Evolutionary conservation across 2,797 vertebrate species (phyloP), one percentile per base, ranked within the genome.

Genomic region (Avahi laniger): DNA sequence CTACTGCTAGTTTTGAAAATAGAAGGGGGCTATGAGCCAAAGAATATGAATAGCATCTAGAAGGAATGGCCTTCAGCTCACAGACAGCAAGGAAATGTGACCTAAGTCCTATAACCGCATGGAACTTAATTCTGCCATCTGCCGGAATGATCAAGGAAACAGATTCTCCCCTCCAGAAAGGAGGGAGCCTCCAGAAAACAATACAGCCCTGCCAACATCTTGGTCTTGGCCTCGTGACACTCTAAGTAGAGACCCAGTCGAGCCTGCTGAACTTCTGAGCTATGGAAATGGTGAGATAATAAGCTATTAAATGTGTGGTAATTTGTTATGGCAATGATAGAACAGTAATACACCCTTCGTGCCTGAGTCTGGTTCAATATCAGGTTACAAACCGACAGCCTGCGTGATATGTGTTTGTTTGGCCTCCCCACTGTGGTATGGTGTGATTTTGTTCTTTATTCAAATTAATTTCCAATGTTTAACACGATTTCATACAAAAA

Each of bases 1-100:
- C 35, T 6, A 80, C 15, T 73, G 35, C 17, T 92, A 90, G 24
- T 86, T 95, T 96, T 92, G 59, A 76, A 96, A 95, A 82, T 10
- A 61, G 33, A 91, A 89, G 2, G 7, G 7, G 38, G 7, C 30
- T n/a, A 41, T 90, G 69, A 61, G 35, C 5, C 15, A 91, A 65
- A 91, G 33, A 70, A 59, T 80, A 24, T 17, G 26, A 18, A 35
- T 59, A 6, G 24, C 18, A n/a, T 72, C 54, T n/a, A 81, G 61
- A 86, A 89, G 46, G 4, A 83, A 46, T 83, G 28, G 38, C 8
- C 54, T 41, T 89, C 30, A 43, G 38, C 8, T 65, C 24, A 94
- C 4, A 76, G 78, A 28, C 9, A 84, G 33, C 18, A 70, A 84
- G 67, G 72, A 95, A 97, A 84, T 48, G 67, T n/a, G 12, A 93